Evolutionary conservation across 2,888 invertebrate genomes (phyloP).

Genomic region (Drosophila birchii): DNA sequence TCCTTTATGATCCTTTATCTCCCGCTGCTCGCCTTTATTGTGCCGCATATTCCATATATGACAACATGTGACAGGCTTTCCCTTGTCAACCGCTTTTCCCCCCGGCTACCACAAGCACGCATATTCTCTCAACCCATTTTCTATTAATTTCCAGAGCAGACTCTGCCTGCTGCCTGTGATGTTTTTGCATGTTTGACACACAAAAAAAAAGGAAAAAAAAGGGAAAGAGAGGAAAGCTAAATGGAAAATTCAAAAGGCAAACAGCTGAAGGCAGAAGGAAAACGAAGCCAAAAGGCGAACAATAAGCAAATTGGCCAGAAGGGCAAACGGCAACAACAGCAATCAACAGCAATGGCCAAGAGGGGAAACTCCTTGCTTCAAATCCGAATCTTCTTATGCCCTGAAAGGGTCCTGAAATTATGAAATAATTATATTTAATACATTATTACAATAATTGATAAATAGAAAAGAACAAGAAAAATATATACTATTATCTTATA

Average conservation of each 20-base stretch:
- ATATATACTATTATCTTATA: neutral
- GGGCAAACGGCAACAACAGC: conserved; percentile 50
- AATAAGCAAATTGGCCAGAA: conserved; percentile 69
- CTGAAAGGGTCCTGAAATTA: neutral
- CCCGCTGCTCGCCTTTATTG: conserved; percentile 19
- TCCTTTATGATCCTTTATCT: conserved; percentile 23
- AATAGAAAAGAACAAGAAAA: neutral
- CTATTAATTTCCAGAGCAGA: conserved; percentile 33
- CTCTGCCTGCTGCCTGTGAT: conserved; percentile 22
- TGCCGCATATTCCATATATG: conserved; percentile 15
- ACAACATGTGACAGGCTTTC: conserved; percentile 33
- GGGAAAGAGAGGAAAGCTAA: conserved; percentile 4
- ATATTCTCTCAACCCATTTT: conserved; percentile 36
- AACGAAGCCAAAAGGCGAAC: conserved; percentile 54
- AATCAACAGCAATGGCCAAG: conserved; percentile 32
- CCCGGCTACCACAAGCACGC: conserved; percentile 7
- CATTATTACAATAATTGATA: too few relatives aligned
- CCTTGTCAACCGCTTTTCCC: neutral
- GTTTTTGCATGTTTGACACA: conserved; percentile 53
- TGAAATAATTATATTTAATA: neutral
- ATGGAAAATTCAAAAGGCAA: conserved; percentile 31
- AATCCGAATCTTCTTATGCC: conserved; percentile 11
- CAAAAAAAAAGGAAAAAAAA: conserved; percentile 11
- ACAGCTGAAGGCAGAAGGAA: conserved; percentile 18
- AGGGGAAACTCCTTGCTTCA: neutral